Evolutionary conservation across 2,888 invertebrate species (phyloP).

Genomic region (Brachyptera risi): DNA sequence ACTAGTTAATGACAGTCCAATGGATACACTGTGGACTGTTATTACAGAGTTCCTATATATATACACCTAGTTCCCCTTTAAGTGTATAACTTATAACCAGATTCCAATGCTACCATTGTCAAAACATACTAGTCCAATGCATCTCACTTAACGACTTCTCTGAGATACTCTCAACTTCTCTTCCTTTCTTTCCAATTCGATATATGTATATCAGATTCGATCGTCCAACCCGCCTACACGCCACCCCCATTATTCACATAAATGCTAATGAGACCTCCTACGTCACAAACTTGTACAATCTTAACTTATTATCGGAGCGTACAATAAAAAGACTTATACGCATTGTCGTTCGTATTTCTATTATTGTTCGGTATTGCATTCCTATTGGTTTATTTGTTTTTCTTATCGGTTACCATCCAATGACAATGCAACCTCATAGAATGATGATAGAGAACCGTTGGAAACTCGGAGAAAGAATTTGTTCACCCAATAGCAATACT

Average conservation of each 20-base stretch:
- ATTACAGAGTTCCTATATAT: too few relatives aligned
- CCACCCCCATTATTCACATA: not conserved
- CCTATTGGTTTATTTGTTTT: constrained; percentile 2
- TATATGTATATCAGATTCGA: not conserved
- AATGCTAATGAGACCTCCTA: not conserved
- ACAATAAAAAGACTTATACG: not conserved
- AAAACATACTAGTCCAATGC: too few relatives aligned
- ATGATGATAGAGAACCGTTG: constrained; percentile 4
- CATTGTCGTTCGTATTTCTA: not conserved
- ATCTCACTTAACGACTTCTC: too few relatives aligned
- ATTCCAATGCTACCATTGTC: constrained; percentile 10
- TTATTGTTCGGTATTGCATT: not conserved
- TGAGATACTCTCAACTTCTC: too few relatives aligned
- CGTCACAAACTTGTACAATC: not conserved
- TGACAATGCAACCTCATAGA: not conserved
- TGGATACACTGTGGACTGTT: not conserved
- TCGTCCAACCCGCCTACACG: not conserved
- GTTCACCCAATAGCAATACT: constrained; percentile 7
- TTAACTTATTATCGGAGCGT: too few relatives aligned
- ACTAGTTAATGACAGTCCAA: not conserved
- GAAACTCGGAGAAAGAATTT: constrained; percentile 7
- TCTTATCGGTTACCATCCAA: too few relatives aligned
- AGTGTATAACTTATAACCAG: not conserved
- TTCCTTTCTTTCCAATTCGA: not conserved
- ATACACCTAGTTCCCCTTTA: constrained; percentile 15